Conservation (phyloP, 2,113 vertebrate species). For the Phoxinus phoxinus region DNA sequence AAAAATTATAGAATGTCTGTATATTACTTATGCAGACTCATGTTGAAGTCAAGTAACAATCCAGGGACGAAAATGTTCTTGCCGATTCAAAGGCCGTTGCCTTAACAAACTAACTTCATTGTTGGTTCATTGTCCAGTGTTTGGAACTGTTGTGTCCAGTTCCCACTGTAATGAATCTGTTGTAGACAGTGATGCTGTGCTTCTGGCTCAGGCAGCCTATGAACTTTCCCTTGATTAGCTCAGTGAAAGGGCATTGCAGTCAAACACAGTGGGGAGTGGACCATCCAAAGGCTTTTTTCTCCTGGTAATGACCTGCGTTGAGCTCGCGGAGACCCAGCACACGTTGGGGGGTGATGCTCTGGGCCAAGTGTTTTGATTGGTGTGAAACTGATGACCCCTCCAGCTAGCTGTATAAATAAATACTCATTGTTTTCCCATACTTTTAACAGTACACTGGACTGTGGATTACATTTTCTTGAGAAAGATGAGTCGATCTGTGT, state of each 20-base stretch:
- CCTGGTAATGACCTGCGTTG: slow-evolving; percentile 32
- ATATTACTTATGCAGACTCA: neutral
- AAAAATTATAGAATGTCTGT: neutral
- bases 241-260: slow-evolving; percentile 52
- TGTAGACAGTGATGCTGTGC: slow-evolving; percentile 40
- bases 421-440: slow-evolving; percentile 7
- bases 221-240: slow-evolving; percentile 58
- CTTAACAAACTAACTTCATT: neutral
- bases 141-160: neutral
- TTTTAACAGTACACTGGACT: neutral
- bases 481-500: neutral
- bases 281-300: slow-evolving; percentile 5
- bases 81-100: neutral
- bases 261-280: slow-evolving; percentile 29
- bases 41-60: neutral
- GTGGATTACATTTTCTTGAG: neutral
- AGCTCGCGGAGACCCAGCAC: neutral
- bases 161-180: slow-evolving; percentile 55
- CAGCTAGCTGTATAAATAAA: slow-evolving; percentile 34
- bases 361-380: slow-evolving; percentile 24
- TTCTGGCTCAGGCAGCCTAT: slow-evolving; percentile 36
- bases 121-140: slow-evolving; percentile 1
- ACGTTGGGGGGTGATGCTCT: slow-evolving; percentile 12
- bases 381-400: neutral
- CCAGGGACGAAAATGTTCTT: no score